These are phyloP conservation scores for Drosophila hamatofila DNA, from an alignment of 2,888 invertebrate genomes.

Conservation along the genomic window DNA sequence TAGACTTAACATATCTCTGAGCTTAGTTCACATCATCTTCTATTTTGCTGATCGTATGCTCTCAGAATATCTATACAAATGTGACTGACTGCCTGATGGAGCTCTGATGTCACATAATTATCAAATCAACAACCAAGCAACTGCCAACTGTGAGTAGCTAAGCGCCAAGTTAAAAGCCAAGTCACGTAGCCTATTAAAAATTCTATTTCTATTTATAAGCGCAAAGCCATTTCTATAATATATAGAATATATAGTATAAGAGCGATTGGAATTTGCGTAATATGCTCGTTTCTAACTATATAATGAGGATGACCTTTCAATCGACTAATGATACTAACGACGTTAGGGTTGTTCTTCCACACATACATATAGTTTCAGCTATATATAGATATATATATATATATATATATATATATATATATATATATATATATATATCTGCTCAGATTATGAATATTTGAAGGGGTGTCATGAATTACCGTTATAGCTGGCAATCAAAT, in stretches of 20 bases:
- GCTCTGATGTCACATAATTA: slow-evolving; percentile 32
- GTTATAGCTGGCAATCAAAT: slow-evolving; percentile 42
- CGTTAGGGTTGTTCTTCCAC: no score
- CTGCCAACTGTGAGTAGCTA: slow-evolving; percentile 1
- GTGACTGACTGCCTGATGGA: neutral
- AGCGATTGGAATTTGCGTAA: slow-evolving; percentile 17
- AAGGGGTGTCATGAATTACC: slow-evolving; percentile 13
- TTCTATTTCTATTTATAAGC: slow-evolving; percentile 32
- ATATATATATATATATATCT: neutral
- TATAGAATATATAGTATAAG: neutral
- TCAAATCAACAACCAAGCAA: slow-evolving; percentile 3
- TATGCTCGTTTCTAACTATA: slow-evolving; percentile 4
- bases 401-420: neutral
- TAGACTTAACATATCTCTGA: neutral
- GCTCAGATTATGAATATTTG: slow-evolving; percentile 13
- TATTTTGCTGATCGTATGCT: neutral
- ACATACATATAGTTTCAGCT: neutral
- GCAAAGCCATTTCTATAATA: neutral
- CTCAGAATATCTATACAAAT: neutral
- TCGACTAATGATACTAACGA: neutral
- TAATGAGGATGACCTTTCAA: slow-evolving; percentile 16
- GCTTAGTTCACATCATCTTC: neutral
- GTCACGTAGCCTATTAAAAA: slow-evolving; percentile 47
- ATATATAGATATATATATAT: no score
- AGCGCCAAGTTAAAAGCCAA: slow-evolving; percentile 16